Base-by-base conservation (phyloP, 2,797 vertebrate species). In the Myoxocephalus aenaeus region DNA sequence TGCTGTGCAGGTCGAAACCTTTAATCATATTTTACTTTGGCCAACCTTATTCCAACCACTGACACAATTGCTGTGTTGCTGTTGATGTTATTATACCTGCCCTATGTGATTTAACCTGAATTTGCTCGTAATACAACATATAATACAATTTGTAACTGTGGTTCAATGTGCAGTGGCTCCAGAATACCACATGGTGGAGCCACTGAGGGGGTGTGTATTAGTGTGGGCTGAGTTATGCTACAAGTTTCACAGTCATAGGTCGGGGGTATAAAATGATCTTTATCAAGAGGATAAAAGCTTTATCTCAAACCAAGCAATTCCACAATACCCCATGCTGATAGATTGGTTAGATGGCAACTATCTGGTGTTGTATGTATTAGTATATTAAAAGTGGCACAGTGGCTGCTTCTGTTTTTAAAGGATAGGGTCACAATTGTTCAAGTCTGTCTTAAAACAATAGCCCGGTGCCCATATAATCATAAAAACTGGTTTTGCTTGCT, bases 131-230 rank as follows among this genome's bases (percentile, higher is more conserved):
- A 53, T 36, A 27, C 48, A 46, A 50, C 17, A n/a, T 25, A 17
- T 25, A 66, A 53, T 38, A 2, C 20, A 66, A 18, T 38, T 25
- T 38, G 20, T 38, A 25, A 42, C 53, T 29, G 42, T 53, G 34
- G 18, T 65, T 66, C 50, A 57, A 69, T 25, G 1, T 22, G 66
- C 25, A 73, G 72, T 74, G 4, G 0, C 50, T 15, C 13, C 36
- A 9, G 27, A 32, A 12, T 2, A 34, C 87, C 93, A 93, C 86
- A 70, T 15, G 86, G 79, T 86, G 86, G 90, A 51, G 86, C 79
- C 90, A 90, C 70, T 90, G 73, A 81, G 72, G 15, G 61, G 15
- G 5, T 27, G 12, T 73, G 20, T 0, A 0, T 59, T 15, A 12
- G 27, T 62, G 17, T 62, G 12, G 32, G 12, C 20, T 70, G 48